Base-by-base conservation (phyloP, 2,797 vertebrate species). In the Lophotriccus pileatus region DNA sequence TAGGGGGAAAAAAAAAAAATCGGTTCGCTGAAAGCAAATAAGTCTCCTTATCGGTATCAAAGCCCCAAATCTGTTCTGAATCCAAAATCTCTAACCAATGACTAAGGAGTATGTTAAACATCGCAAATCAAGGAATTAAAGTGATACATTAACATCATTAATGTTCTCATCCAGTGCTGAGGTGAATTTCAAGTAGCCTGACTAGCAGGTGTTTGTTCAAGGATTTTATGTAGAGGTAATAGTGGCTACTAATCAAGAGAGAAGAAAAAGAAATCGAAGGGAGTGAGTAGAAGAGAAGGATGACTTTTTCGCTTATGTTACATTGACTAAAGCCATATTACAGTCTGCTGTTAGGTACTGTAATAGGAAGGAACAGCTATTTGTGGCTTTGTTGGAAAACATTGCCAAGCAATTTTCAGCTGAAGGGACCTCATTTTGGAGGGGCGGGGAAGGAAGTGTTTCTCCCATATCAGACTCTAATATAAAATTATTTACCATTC, bases 181-280 rank as follows among this genome's bases (percentile, higher is more conserved):
- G 37, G 66, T 7, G 39, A 89, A 76, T 77, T 70, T 79, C 5
- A 37, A 84, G 43, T 19, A 79, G 12, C 43, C 27, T 5, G 6
- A 69, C 12, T 49, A 92, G 28, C 16, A 82, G 25, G 14, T 58
- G 4, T 32, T 47, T 55, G 14, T 75, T 84, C 50, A 58, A 64
- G 25, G n/a, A 36, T 0, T 50, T 7, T 24, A 72, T 0, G 1
- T 32, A 41, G 34, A 75, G 3, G 30, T 14, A 59, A 41, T 0
- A 69, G 39, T 3, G 14, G 36, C 70, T 66, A 14, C 39, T 44
- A 63, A 23, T 12, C 22, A 75, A 64, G 4, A 37, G 0, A 4
- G 5, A 13, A 2, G 3, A 0, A 24, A 60, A 56, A 74, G 34
- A 75, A 41, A 30, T 0, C 1, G 15, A 75, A 6, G 2, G 8